Percentiles rank a stretch among this genome's conserved stretches.
These are phyloP conservation scores for Plemyria rubiginata DNA, from an alignment of 2,888 invertebrate genomes.

Conservation along the genomic window DNA sequence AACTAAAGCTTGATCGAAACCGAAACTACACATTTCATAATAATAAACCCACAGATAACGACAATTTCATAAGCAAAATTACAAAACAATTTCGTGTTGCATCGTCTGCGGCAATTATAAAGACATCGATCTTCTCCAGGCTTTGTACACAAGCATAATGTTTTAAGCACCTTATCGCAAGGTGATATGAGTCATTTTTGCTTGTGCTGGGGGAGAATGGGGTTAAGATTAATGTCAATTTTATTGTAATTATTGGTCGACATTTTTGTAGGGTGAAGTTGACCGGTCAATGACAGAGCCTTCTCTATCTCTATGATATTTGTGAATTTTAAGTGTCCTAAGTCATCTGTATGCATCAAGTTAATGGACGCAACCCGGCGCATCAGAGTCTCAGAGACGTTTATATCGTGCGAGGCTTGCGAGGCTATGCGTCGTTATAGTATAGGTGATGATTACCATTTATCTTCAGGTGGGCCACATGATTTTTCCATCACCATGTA, in stretches of 20 bases:
- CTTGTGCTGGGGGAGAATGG: slow-evolving; percentile 17
- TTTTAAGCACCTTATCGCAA: slow-evolving; percentile 14
- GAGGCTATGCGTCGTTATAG: too few species aligned
- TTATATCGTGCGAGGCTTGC: too few species aligned
- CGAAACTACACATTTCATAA: background rate
- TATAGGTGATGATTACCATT: too few species aligned
- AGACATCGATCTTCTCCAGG: slow-evolving; percentile 36
- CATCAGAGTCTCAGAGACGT: too few species aligned
- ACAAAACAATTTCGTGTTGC: slow-evolving; percentile 34
- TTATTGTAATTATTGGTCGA: slow-evolving; percentile 36
- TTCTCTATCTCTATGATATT: too few species aligned
- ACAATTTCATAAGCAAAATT: slow-evolving; percentile 40
- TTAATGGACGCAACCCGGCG: too few species aligned
- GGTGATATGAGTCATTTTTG: slow-evolving; percentile 16
- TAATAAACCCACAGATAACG: slow-evolving; percentile 25
- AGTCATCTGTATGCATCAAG: too few species aligned
- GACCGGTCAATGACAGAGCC: slow-evolving; percentile 21
- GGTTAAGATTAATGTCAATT: slow-evolving; percentile 40
- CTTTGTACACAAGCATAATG: slow-evolving; percentile 1
- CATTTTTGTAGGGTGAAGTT: slow-evolving; percentile 28
- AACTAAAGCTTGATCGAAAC: background rate
- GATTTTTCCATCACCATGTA: too few species aligned
- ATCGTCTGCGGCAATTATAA: slow-evolving; percentile 37
- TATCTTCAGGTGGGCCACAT: too few species aligned
- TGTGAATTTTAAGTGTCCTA: too few species aligned